Evolutionary conservation across 2,888 invertebrate species (phyloP), one percentile per base, ranked within the genome.

Genomic region (Sericinus montela): DNA sequence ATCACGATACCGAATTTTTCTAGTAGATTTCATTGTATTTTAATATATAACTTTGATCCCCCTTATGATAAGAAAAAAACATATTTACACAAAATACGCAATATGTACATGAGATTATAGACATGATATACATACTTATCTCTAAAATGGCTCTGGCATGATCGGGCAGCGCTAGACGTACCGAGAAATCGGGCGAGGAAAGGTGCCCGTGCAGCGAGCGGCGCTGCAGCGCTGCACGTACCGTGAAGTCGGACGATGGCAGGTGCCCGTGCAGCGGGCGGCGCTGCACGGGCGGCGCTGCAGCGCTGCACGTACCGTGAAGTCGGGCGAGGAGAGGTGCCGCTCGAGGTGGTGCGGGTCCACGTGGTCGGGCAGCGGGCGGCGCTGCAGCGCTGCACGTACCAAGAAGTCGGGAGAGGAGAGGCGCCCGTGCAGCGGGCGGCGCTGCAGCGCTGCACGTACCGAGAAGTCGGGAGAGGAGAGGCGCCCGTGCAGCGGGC

Each of bases 221-320:
- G n/a, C n/a, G n/a, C n/a, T 30, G n/a, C 30, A 30, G 4, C 23
- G 30, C 4, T 23, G 23, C 10, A 29, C 29, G n/a, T 29, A 29
- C 29, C 29, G n/a, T 10, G 10, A 29, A 29, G 29, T 29, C 29
- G 10, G 29, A n/a, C 29, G n/a, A 29, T 9, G 29, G n/a, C 9
- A 34, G 34, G 34, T 34, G 34, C 14, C 34, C 1, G 1, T 29
- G 10, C n/a, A 29, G 23, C 23, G n/a, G n/a, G n/a, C n/a, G n/a
- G n/a, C n/a, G 23, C 23, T 23, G 23, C 23, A 23, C 23, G 4
- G 10, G 9, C n/a, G 10, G n/a, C 1, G n/a, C n/a, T 88, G 9
- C n/a, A 6, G 13, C 32, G 4, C 29, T 1, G 10, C 29, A 10
- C 0, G 29, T 8, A 23, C 23, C 23, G 6, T 23, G 6, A 23